Base-by-base conservation (phyloP, 2,797 vertebrate species). In the Xenentodon cancila region DNA sequence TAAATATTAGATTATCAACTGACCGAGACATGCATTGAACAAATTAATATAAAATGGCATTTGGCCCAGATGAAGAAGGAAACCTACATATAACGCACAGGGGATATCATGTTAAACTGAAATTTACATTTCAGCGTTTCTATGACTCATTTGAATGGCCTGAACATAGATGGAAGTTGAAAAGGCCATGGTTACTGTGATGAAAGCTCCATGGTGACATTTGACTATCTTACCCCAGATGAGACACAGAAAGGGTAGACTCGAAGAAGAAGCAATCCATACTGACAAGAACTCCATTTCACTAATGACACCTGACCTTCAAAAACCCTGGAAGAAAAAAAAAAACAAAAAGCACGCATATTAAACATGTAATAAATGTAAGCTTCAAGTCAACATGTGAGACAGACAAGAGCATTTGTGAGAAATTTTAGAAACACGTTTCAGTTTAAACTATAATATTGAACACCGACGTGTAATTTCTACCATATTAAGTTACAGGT, bases 141-240 rank as follows among this genome's bases (percentile, higher is more conserved):
- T 49, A 25, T 19, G 19, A 53, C 46, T 68, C 44, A 20, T 57
- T 43, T 64, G 62, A 75, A 80, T 48, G 20, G 32, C 44, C 46
- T 53, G 59, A 66, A 46, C 74, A 56, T 7, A 45, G 59, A 79
- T 59, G 22, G 47, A 56, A 68, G 64, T 62, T 81, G 68, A 84
- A 82, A 81, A 86, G 74, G 78, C 76, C 74, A 75, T 42, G 43
- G 72, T 69, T 71, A 55, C 61, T 53, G 59, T 68, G 78, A 73
- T 51, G 59, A 73, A 50, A 63, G 63, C 66, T 77, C 45, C 13
- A 34, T 45, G 8, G 62, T 73, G 75, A 79, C 73, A 84, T 82
- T 75, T 78, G 75, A 77, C 70, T 75, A 60, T 79, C 89, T 92
- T 86, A 94, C 91, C 91, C 71, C 62, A 81, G 56, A 90, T 79